Evolutionary conservation across 2,113 vertebrate genomes (phyloP), one percentile per base, ranked within the genome.

Genomic region (Cisticola juncidis): DNA sequence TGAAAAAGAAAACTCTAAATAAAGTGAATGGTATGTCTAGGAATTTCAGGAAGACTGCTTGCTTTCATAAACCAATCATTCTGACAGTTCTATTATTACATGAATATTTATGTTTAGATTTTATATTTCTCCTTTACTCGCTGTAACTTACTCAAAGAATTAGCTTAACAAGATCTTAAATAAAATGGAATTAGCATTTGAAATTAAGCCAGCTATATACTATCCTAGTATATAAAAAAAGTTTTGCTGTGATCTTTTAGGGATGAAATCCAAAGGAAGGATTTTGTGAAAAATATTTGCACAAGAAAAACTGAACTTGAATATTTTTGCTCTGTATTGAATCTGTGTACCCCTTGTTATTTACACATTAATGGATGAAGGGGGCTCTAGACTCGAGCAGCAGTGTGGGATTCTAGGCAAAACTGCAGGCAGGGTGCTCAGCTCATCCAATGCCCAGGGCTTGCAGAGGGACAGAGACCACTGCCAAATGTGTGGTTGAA

Each of bases 51-150:
- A 84, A 78, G 61, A 71, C 35, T 33, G 16, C 48, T 81, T 74
- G 40, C 42, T 91, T 95, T 86, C 36, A 84, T 48, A 81, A 88
- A 78, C 28, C 50, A 72, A 53, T 92, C 9, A 65, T 81, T 77
- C 42, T 62, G 64, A 54, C 64, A 83, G 40, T 8, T 56, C 44
- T 78, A 18, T 78, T 90, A 72, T 84, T 76, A 47, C 35, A 82
- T 21, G 11, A 7, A 29, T 86, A 58, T 81, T 88, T 58, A 10
- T 45, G 68, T 64, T 92, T 91, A 31, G 15, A 61, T 47, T 91
- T 80, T 73, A 14, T 47, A 61, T 76, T 85, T 89, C 36, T 89
- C 18, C 17, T 85, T 87, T 60, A 60, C 1, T 15, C 20, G 40
- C 20, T 70, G 8, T 57, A 89, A 73, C 50, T 81, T 76, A n/a